Evolutionary conservation across 2,113 vertebrate genomes (phyloP).

Genomic region (Todiramphus chloris): DNA sequence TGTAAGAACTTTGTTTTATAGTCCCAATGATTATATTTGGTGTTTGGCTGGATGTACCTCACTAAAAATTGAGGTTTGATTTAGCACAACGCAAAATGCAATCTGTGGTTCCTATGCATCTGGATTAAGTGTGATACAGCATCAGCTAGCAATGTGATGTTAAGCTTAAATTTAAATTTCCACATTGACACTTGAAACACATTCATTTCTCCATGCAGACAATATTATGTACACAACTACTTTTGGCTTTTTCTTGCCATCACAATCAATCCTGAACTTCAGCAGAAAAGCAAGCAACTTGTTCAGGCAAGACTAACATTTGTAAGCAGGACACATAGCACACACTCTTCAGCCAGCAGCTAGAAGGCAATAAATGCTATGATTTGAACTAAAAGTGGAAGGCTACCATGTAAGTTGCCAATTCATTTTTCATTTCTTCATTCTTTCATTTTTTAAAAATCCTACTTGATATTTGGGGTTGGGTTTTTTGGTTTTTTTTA

Average conservation of each 20-base stretch:
- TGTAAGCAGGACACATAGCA: neutral
- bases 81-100: neutral
- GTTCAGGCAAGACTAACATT: neutral
- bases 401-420: neutral
- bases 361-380: neutral
- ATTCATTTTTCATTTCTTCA: neutral
- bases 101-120: neutral
- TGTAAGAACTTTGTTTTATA: constrained; percentile 6
- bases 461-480: neutral
- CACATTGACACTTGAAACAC: neutral
- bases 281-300: neutral
- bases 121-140: neutral
- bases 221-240: neutral
- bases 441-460: neutral
- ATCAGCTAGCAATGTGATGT: neutral
- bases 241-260: neutral
- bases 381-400: neutral
- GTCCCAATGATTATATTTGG: neutral
- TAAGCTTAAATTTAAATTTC: neutral
- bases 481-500: neutral
- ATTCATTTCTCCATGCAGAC: neutral
- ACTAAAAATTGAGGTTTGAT: constrained; percentile 42
- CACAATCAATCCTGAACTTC: neutral
- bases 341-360: neutral
- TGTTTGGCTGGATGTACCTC: constrained; percentile 8